Evolutionary conservation across 2,888 invertebrate species (phyloP).

Genomic region (Aspidapion aeneum): DNA sequence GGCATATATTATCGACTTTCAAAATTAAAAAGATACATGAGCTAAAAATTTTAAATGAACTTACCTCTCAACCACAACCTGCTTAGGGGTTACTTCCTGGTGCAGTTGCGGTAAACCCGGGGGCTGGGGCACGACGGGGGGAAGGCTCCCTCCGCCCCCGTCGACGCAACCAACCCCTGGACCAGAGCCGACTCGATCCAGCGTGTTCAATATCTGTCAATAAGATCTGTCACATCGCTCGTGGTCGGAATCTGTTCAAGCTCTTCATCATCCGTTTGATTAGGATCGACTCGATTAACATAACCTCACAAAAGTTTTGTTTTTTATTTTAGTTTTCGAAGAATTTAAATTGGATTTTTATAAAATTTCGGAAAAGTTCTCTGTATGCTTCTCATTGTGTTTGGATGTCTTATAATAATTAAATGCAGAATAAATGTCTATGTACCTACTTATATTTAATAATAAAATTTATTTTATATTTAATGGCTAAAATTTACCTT

Average conservation of each 20-base stretch:
- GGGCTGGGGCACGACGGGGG: conserved; percentile 58
- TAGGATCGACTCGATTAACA: conserved; percentile 8
- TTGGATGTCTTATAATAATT: no score
- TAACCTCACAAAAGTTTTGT: conserved; percentile 25
- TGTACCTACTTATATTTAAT: no score
- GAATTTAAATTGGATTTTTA: not conserved
- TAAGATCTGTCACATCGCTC: conserved; percentile 39
- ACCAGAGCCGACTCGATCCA: conserved; percentile 51
- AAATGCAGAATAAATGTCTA: no score
- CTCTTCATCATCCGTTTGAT: not conserved
- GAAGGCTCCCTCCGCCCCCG: conserved; percentile 65
- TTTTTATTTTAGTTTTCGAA: no score
- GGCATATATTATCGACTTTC: no score
- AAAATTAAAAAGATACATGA: no score
- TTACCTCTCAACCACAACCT: conserved; percentile 80
- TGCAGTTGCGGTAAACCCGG: conserved; percentile 62
- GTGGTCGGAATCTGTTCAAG: conserved; percentile 1
- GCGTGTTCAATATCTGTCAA: conserved; percentile 40
- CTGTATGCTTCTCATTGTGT: not conserved
- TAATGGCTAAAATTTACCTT: no score
- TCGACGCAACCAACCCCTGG: conserved; percentile 71
- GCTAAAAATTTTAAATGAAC: conserved; percentile 28
- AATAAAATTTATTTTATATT: no score
- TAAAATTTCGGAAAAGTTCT: not conserved
- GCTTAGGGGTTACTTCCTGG: conserved; percentile 73